Evolutionary conservation across 2,113 vertebrate genomes (phyloP), one percentile per base, ranked within the genome.

Genomic region (Solenodon paradoxus): DNA sequence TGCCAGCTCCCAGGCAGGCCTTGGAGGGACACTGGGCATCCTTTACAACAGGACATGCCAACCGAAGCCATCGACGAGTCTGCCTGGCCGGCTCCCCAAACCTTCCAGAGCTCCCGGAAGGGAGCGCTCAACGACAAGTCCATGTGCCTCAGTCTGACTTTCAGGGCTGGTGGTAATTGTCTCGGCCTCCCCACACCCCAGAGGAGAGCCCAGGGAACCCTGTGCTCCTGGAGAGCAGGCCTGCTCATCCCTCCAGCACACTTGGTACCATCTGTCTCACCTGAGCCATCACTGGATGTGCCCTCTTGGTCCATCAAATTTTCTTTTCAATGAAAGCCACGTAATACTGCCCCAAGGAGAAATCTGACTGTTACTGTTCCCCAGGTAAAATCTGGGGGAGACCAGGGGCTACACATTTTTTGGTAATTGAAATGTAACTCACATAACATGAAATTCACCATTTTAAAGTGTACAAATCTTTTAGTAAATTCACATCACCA

Each of bases 171-270:
- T 15, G 19, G 8, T 11, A 10, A 85, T 13, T 30, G 20, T 72
- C 45, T 7, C 16, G 16, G 49, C 28, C 69, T 3, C 40, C 45
- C 9, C 3, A 0, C 4, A 3, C n/a, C 22, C n/a, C n/a, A n/a
- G n/a, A n/a, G n/a, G n/a, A n/a, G n/a, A n/a, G n/a, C 1, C 12
- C 13, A 2, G 42, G 40, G 32, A n/a, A 22, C 24, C 19, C 47
- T 8, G 35, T 0, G 42, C 7, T 53, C 51, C n/a, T 28, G 83
- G 59, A 74, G 4, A 49, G 69, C n/a, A 6, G 75, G 49, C 82
- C 69, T 15, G 15, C 17, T 13, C 28, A 5, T 38, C 24, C 51
- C 3, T 45, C 22, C 8, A 78, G 22, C 5, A 42, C 40, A 32
- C 5, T 2, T 40, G 45, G 10, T 8, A 28, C 45, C 66, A 40